phyloP scores from a whole-genome alignment of 2,113 vertebrate genomes.

The Bubo blakistoni region DNA sequence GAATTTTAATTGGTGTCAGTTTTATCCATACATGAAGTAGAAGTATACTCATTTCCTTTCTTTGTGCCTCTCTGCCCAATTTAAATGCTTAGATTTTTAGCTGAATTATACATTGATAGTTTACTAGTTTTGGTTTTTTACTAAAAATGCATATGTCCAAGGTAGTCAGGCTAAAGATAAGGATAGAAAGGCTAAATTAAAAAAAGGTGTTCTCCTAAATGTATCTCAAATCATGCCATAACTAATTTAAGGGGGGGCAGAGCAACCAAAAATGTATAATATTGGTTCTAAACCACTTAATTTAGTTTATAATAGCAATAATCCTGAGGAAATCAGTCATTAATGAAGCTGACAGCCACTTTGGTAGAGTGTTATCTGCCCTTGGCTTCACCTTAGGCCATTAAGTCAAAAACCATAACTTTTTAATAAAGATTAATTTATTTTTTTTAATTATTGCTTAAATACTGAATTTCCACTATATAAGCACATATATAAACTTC shows the following conservation, averaged over 20 bases:
- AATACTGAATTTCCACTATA: slow-evolving; percentile 4
- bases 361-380: slow-evolving; percentile 21
- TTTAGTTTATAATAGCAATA: slow-evolving; percentile 15
- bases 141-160: background rate
- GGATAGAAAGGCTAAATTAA: background rate
- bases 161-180: background rate
- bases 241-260: background rate
- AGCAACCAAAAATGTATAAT: background rate
- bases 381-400: slow-evolving; percentile 2
- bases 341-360: slow-evolving; percentile 37
- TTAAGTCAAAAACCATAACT: slow-evolving; percentile 8
- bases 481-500: slow-evolving; percentile 34
- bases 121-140: background rate
- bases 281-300: slow-evolving; percentile 13
- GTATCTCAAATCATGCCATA: background rate
- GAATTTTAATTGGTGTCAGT: slow-evolving; percentile 57
- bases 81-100: background rate
- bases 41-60: background rate
- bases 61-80: background rate
- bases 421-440: slow-evolving; percentile 15
- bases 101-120: background rate
- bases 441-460: background rate
- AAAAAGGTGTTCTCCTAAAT: background rate
- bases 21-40: slow-evolving; percentile 12
- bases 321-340: background rate